phyloP scores from a whole-genome alignment of 2,888 invertebrate genomes.

The Caenorhabditis zanzibari region DNA sequence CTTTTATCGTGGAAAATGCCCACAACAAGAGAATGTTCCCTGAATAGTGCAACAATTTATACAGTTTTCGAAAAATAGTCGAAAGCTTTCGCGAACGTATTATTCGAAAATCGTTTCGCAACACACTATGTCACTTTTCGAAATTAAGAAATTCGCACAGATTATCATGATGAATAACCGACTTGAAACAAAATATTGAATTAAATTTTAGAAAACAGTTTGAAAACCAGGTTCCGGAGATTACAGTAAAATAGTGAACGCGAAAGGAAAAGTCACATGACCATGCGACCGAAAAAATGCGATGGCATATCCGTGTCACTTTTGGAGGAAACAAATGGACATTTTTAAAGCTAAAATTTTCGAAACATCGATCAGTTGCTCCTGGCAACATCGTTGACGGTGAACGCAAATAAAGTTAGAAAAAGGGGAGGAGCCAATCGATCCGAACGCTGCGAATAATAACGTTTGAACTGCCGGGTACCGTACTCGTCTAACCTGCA shows the following conservation, averaged over 20 bases:
- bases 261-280: background rate
- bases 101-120: background rate
- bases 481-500: slow-evolving; percentile 52
- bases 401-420: slow-evolving; percentile 42
- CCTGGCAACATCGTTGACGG: slow-evolving; percentile 1
- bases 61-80: background rate
- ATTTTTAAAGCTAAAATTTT: background rate
- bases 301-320: too few relatives aligned
- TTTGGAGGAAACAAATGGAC: too few relatives aligned
- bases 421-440: slow-evolving; percentile 37
- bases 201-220: too few relatives aligned
- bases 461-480: slow-evolving; percentile 62
- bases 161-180: too few relatives aligned
- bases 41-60: background rate
- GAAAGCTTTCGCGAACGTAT: too few relatives aligned
- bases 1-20: background rate
- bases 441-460: slow-evolving; percentile 15
- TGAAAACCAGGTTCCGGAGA: too few relatives aligned
- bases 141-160: background rate
- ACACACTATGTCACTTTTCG: background rate
- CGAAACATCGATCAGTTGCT: slow-evolving; percentile 36
- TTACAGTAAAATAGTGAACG: too few relatives aligned
- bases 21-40: background rate
- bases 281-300: background rate
- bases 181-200: too few relatives aligned